Conservation (phyloP, 1,140 invertebrate genomes). For the Heterodera schachtii region DNA sequence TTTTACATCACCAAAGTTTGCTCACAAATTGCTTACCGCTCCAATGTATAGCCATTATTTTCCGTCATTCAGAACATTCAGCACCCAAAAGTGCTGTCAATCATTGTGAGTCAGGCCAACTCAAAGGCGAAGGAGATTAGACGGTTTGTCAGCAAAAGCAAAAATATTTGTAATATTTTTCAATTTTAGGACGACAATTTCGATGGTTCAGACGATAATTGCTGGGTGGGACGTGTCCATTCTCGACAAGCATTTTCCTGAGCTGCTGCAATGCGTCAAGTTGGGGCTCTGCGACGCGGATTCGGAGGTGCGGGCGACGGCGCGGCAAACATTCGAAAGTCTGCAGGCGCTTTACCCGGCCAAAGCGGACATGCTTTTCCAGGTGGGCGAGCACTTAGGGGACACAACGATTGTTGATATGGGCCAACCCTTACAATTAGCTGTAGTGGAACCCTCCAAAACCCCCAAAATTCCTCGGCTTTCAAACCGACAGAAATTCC, state of each 20-base stretch:
- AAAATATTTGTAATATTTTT: constrained; percentile 4
- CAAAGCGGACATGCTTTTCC: constrained; percentile 81
- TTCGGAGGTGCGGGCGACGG: constrained; percentile 75
- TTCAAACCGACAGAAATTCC: no score
- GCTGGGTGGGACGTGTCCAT: constrained; percentile 80
- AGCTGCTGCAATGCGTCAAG: constrained; percentile 82
- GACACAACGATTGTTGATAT: no score
- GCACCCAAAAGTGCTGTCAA: constrained; percentile 83
- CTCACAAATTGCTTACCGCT: background rate
- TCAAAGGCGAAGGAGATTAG: constrained; percentile 91
- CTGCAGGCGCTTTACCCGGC: constrained; percentile 88
- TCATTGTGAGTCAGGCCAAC: constrained; percentile 77
- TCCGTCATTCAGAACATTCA: constrained; percentile 71
- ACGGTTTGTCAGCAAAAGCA: constrained; percentile 57
- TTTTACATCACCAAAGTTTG: constrained; percentile 80
- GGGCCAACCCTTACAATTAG: no score
- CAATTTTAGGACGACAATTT: constrained; percentile 22
- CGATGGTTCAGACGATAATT: constrained; percentile 80
- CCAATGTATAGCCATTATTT: background rate
- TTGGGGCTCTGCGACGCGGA: constrained; percentile 89
- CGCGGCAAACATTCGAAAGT: constrained; percentile 78
- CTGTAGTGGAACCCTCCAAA: no score
- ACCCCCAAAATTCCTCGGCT: no score
- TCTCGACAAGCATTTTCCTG: constrained; percentile 79
- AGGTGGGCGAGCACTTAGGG: constrained; percentile 51